Percentiles rank a stretch among this genome's conserved stretches.
phyloP scores from a whole-genome alignment of 2,888 invertebrate genomes.

The Altica lythri region DNA sequence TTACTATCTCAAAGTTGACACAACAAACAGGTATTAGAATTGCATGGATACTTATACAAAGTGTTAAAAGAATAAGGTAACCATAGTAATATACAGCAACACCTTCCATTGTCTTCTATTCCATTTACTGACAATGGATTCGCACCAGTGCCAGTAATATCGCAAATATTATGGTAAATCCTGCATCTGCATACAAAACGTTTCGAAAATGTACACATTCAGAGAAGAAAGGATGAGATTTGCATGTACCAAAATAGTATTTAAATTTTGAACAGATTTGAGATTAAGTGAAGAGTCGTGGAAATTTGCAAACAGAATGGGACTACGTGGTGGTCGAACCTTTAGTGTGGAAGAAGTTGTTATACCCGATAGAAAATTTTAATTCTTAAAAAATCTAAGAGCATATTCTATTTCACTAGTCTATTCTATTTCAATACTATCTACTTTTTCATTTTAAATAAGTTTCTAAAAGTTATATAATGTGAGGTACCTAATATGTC shows the following conservation, averaged over 20 bases:
- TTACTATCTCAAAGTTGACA: constrained; percentile 4
- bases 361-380: no score
- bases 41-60: constrained; percentile 30
- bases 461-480: no score
- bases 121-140: constrained; percentile 42
- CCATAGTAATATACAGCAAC: constrained; percentile 38
- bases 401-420: no score
- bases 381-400: no score
- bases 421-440: no score
- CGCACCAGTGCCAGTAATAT: constrained; percentile 46
- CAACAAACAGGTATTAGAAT: constrained; percentile 27
- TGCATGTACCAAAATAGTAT: constrained; percentile 55
- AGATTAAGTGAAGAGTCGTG: constrained; percentile 40
- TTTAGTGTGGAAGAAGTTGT: background rate
- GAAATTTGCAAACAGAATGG: constrained; percentile 49
- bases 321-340: constrained; percentile 8
- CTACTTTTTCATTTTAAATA: no score
- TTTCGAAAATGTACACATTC: constrained; percentile 43
- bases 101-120: constrained; percentile 51
- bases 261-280: constrained; percentile 50
- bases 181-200: constrained; percentile 51
- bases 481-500: no score
- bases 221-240: constrained; percentile 44
- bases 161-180: constrained; percentile 51
- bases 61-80: constrained; percentile 39